Evolutionary conservation across 2,888 invertebrate genomes (phyloP).

Genomic region (Eupelmus urozonus): DNA sequence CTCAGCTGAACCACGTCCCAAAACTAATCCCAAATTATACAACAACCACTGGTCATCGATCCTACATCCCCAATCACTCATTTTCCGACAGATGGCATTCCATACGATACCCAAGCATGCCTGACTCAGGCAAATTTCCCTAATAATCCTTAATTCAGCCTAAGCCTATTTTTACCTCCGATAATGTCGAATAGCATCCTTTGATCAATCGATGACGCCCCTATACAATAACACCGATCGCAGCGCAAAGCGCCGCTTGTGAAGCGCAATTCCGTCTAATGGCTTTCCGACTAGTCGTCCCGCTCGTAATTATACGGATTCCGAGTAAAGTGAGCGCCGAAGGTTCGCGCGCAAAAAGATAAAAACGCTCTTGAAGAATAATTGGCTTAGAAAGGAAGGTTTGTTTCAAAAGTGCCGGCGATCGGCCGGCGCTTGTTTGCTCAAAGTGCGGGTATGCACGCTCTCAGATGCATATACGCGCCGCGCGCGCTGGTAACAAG

Average conservation of each 20-base stretch:
- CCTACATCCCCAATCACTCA: no score
- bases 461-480: not conserved
- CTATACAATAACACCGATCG: no score
- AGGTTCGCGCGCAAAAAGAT: slow-evolving; percentile 8
- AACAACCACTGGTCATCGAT: no score
- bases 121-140: not conserved
- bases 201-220: slow-evolving; percentile 24
- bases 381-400: slow-evolving; percentile 42
- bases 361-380: slow-evolving; percentile 45
- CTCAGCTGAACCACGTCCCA: no score
- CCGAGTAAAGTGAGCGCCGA: slow-evolving; percentile 38
- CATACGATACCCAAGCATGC: not conserved
- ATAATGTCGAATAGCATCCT: not conserved
- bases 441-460: not conserved
- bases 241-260: slow-evolving; percentile 23
- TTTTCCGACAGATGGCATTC: no score
- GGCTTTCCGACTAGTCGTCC: slow-evolving; percentile 42
- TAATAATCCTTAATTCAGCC: slow-evolving; percentile 1
- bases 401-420: slow-evolving; percentile 21
- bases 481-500: no score
- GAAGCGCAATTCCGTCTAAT: slow-evolving; percentile 50
- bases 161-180: not conserved
- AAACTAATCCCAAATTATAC: no score
- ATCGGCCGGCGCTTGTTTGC: slow-evolving; percentile 5
- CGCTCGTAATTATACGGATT: slow-evolving; percentile 49